Conservation (phyloP, 1,140 invertebrate genomes). For the Meteorus sp. region DNA sequence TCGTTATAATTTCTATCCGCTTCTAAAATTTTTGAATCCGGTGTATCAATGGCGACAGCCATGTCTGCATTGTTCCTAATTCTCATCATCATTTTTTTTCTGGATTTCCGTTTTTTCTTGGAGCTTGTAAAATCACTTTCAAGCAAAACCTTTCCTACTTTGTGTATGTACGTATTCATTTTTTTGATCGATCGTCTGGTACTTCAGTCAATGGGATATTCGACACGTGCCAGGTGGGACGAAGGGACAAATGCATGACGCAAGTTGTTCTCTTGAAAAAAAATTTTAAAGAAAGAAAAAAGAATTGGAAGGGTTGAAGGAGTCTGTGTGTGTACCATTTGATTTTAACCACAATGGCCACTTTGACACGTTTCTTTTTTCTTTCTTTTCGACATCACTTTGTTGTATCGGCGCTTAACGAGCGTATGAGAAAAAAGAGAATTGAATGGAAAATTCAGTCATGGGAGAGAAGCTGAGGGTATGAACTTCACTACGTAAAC, state of each 20-base stretch:
- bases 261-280: conserved; percentile 3
- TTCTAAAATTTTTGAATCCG: too few species aligned
- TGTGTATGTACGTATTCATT: not conserved
- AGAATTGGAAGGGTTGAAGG: conserved; percentile 2
- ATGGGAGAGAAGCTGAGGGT: not conserved
- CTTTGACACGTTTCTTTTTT: conserved; percentile 16
- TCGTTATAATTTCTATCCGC: too few species aligned
- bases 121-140: not conserved
- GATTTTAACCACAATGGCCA: conserved; percentile 1
- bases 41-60: too few species aligned
- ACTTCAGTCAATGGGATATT: conserved; percentile 23
- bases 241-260: conserved; percentile 15
- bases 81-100: too few species aligned
- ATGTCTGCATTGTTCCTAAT: too few species aligned
- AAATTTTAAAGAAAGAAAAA: conserved; percentile 1
- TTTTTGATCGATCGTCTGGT: conserved; percentile 11
- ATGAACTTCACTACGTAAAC: too few species aligned
- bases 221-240: conserved; percentile 26
- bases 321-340: conserved; percentile 1
- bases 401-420: not conserved
- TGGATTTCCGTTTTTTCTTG: not conserved
- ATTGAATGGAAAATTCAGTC: too few species aligned
- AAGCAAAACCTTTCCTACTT: not conserved
- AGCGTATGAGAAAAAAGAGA: not conserved
- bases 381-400: not conserved